A percentile compares a stretch with the other conserved stretches of the same genome.
Evolutionary conservation across 2,113 vertebrate species (phyloP).

Genomic region (Elephas maximus): DNA sequence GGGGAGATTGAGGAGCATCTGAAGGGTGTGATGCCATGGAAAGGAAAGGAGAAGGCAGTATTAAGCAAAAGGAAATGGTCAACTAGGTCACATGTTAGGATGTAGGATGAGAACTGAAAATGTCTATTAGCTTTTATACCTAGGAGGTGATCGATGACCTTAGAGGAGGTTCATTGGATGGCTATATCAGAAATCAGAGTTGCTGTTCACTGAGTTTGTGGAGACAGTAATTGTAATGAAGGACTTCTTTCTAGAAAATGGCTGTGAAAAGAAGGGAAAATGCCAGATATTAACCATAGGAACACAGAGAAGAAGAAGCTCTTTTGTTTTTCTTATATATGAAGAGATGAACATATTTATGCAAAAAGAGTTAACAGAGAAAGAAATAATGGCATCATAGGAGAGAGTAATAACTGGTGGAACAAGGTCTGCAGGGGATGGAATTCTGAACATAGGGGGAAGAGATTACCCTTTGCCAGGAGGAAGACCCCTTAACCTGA

Average conservation of each 20-base stretch:
- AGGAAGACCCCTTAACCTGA: not conserved
- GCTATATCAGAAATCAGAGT: not conserved
- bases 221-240: not conserved
- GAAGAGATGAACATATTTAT: not conserved
- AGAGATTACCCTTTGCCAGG: not conserved
- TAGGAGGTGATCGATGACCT: not conserved
- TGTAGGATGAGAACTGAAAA: slow-evolving; percentile 2
- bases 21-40: not conserved
- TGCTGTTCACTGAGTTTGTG: not conserved
- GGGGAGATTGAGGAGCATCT: not conserved
- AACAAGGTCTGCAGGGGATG: no score
- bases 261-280: not conserved
- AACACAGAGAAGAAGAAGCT: not conserved
- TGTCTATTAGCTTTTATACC: not conserved
- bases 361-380: not conserved
- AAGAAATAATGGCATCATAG: not conserved
- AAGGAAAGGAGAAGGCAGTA: not conserved
- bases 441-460: not conserved
- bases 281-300: not conserved
- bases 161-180: not conserved
- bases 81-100: not conserved
- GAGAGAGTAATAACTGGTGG: not conserved
- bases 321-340: no score
- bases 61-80: not conserved
- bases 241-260: not conserved